Evolutionary conservation across 1,140 invertebrate genomes (phyloP), one percentile per base, ranked within the genome.

Genomic region (Drosophila simulans): DNA sequence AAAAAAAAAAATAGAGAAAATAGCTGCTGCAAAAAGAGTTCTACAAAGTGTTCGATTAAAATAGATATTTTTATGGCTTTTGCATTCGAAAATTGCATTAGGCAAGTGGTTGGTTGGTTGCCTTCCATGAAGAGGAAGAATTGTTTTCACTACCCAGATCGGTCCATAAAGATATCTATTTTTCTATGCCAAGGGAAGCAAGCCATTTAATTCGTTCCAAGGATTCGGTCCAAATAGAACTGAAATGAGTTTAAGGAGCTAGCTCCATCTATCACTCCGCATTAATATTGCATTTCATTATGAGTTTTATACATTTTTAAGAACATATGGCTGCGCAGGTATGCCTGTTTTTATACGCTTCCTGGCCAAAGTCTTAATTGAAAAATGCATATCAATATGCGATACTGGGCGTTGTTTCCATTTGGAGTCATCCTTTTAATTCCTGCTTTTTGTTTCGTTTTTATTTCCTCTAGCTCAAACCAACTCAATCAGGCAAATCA

Each of bases 401-500:
- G 12, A 64, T 34, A 45, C 17, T 25, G 48, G 35, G 13, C 34
- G 46, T 54, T 53, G 59, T 59, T 48, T 31, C 42, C 56, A 60
- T 48, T 4, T 15, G 13, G 10, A 31, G 25, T 34, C 45, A 45
- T 63, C 4, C 37, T 43, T 63, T 62, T 54, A 58, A 59, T 58
- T 31, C 7, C n/a, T 0, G 0, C 45, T 25, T 52, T 39, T n/a
- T 56, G 12, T 37, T 31, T 12, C 34, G 25, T 46, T 22, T 25
- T 5, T n/a, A 15, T 8, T 46, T 37, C 53, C 37, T 39, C 3
- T 39, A 39, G 39, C 37, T 10, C 27, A 43, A 82, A 83, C 66
- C 75, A 86, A 81, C 82, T 75, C 81, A 85, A 86, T 86, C 81
- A 64, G 82, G 43, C 34, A 69, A 49, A 86, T 85, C 73, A 85